Base-by-base conservation (phyloP, 2,888 invertebrate species). In the Theretra japonica region DNA sequence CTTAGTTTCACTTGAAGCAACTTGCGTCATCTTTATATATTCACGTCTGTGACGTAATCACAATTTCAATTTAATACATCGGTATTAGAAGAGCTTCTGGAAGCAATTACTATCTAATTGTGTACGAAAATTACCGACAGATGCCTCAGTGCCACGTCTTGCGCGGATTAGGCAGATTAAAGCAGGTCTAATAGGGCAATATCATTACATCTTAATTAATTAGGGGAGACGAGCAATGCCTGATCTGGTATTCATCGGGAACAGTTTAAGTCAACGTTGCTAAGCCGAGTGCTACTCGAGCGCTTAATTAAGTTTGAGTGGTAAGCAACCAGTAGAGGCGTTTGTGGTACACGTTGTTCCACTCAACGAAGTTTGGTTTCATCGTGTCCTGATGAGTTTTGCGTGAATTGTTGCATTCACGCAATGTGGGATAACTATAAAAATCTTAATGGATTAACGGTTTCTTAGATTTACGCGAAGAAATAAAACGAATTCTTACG, bases 251-350 rank as follows among this genome's bases (percentile, higher is more conserved):
- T 74, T 75, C 62, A 74, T 59, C 74, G 73, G 68, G 74, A 78
- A 77, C 77, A 53, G 74, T 75, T 74, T 77, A 70, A 72, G 70
- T 69, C 73, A 73, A 75, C 72, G 59, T 72, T 69, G 33, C 68
- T 71, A 72, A 74, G 70, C 68, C 72, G 73, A 70, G 68, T 74
- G 74, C 23, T 53, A 57, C 23, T 59, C 48, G 68, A 68, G 68
- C 70, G 62, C 65, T 71, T 71, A 73, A 74, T 74, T 74, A 74
- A 72, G 25, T 53, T 48, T 21, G 57, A 57, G 48, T 68, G 19
- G n/a, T 62, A 62, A 33, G n/a, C 70, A 57, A 23, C 33, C 60
- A 48, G 30, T 57, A 33, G 69, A 50, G 41, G 48, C 59, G 59
- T 70, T 58, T 70, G 59, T 28, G 50, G 50, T 25, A 15, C 28